Evolutionary conservation across 2,888 invertebrate genomes (phyloP).

Genomic region (Pantelozetes paolii): DNA sequence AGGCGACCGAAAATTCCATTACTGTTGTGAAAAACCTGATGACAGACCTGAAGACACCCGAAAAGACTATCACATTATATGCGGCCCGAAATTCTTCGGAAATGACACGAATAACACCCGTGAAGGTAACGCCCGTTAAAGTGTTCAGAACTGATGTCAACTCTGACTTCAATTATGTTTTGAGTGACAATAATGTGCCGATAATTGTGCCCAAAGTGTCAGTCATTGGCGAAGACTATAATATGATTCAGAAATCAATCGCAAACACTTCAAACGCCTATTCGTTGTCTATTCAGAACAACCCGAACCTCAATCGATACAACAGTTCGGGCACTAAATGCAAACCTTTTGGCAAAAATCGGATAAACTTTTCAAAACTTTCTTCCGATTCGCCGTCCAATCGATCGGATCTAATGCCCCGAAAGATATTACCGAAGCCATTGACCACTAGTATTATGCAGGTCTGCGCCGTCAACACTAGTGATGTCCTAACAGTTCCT

Average conservation of each 20-base stretch:
- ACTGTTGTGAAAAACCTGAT: conserved; percentile 30
- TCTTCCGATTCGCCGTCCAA: neutral
- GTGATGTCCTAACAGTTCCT: neutral
- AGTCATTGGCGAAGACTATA: neutral
- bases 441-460: neutral
- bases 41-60: conserved; percentile 17
- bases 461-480: conserved; percentile 8
- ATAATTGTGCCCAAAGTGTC: conserved; percentile 33
- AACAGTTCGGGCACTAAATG: too few species aligned
- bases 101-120: neutral
- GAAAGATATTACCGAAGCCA: conserved; percentile 23
- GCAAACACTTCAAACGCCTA: neutral
- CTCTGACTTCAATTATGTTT: neutral
- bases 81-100: neutral
- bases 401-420: neutral
- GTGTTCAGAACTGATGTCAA: neutral
- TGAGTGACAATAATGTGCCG: neutral
- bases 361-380: neutral
- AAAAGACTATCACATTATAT: conserved; percentile 16
- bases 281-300: neutral
- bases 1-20: neutral
- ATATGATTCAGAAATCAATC: neutral
- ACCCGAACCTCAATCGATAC: too few species aligned
- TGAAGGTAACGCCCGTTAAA: conserved; percentile 11
- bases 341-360: neutral